These are phyloP conservation scores for Sialia sialis DNA, from an alignment of 2,113 vertebrate genomes.

Conservation along the genomic window DNA sequence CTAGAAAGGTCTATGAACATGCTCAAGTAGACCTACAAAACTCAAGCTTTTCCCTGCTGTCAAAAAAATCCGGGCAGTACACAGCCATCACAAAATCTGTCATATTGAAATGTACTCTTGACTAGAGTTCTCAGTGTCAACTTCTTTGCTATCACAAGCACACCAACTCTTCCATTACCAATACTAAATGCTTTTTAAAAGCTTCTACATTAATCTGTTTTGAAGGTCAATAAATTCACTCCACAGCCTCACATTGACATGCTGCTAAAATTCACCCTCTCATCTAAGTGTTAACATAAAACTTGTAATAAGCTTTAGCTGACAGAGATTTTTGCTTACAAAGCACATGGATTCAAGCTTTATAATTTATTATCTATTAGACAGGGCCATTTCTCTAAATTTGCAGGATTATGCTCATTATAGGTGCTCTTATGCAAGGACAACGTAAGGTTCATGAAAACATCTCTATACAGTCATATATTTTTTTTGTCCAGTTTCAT, in stretches of 20 bases:
- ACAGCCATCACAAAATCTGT: background rate
- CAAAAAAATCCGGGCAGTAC: background rate
- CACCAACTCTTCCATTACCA: background rate
- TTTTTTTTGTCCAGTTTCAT: background rate
- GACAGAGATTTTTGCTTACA: background rate
- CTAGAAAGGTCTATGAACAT: background rate
- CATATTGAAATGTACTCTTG: background rate
- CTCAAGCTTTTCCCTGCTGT: background rate
- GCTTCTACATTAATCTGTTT: background rate
- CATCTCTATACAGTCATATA: background rate
- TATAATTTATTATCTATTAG: background rate
- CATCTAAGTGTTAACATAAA: background rate
- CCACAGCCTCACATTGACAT: background rate
- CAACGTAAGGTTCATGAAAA: background rate
- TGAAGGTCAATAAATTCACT: background rate
- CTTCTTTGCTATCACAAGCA: background rate
- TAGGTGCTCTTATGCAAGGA: background rate
- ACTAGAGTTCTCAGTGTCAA: background rate
- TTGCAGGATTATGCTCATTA: background rate
- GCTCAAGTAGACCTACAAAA: background rate
- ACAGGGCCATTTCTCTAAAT: background rate
- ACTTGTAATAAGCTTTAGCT: background rate
- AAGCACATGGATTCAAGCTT: background rate
- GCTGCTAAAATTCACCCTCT: background rate
- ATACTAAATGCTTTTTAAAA: background rate